Conservation (phyloP, 2,113 vertebrate species). For the Ochotona princeps region DNA sequence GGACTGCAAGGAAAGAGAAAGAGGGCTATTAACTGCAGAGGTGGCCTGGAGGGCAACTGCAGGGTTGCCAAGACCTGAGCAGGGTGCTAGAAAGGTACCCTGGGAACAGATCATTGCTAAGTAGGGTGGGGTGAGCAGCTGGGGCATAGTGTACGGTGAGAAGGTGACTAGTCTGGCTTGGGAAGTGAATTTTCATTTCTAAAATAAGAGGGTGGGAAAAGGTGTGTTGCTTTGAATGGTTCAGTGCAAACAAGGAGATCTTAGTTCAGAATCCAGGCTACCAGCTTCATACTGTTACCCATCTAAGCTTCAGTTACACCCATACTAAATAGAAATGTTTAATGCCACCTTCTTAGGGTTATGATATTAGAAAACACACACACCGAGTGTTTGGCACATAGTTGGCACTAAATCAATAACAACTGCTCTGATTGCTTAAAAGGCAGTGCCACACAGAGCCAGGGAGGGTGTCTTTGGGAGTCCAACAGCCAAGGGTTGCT, state of each 20-base stretch:
- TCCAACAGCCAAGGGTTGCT: not conserved
- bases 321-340: not conserved
- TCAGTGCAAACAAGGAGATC: not conserved
- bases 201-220: not conserved
- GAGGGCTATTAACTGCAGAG: not conserved
- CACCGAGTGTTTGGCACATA: not conserved
- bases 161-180: not conserved
- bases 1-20: not conserved
- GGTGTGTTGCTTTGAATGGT: not conserved
- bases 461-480: too few relatives aligned
- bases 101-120: not conserved
- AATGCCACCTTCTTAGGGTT: not conserved
- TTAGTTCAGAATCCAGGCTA: not conserved
- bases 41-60: not conserved
- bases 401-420: not conserved
- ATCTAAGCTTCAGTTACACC: not conserved
- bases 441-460: rapidly evolving
- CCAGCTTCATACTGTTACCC: not conserved
- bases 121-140: not conserved
- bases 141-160: too few relatives aligned
- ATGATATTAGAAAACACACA: not conserved
- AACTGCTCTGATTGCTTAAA: not conserved
- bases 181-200: not conserved
- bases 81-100: not conserved
- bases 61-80: not conserved